phyloP scores from a whole-genome alignment of 2,113 vertebrate species.

The Nycticebus coucang region DNA sequence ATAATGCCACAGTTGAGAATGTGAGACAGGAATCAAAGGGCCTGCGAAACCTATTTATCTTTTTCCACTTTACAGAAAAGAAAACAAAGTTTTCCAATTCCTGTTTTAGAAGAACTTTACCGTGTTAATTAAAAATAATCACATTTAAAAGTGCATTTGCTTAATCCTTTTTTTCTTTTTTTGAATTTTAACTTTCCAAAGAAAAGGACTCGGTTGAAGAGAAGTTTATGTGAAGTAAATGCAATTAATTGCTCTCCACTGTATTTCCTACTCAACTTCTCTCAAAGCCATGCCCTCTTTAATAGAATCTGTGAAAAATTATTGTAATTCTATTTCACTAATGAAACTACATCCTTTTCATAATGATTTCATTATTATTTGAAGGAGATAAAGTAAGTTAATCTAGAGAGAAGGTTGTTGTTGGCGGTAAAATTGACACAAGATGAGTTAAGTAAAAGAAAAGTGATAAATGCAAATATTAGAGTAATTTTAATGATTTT shows the following conservation, averaged over 20 bases:
- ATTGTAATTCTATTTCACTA: background rate
- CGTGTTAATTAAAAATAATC: background rate
- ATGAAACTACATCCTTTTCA: background rate
- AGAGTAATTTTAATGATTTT: constrained; percentile 26
- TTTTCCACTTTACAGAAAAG: background rate
- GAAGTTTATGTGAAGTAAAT: background rate
- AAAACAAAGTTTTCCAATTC: background rate
- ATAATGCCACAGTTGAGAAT: fast-evolving
- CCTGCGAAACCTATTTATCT: background rate
- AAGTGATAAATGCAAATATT: constrained; percentile 34
- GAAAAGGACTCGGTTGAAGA: background rate
- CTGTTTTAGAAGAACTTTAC: background rate
- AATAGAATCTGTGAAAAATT: background rate
- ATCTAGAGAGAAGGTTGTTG: background rate
- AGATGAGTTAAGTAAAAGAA: constrained; percentile 40
- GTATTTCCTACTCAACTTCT: background rate
- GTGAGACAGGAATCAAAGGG: background rate
- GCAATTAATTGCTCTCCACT: background rate
- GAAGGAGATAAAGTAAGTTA: constrained; percentile 28
- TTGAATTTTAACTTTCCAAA: background rate
- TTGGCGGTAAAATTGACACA: background rate
- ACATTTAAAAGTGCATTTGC: background rate
- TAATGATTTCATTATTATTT: background rate
- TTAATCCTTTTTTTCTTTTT: background rate
- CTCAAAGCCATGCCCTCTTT: background rate